Percentiles rank a stretch among this genome's conserved stretches.
These are phyloP conservation scores for Epinephelus coioides DNA, from an alignment of 2,797 vertebrate genomes.

Conservation along the genomic window DNA sequence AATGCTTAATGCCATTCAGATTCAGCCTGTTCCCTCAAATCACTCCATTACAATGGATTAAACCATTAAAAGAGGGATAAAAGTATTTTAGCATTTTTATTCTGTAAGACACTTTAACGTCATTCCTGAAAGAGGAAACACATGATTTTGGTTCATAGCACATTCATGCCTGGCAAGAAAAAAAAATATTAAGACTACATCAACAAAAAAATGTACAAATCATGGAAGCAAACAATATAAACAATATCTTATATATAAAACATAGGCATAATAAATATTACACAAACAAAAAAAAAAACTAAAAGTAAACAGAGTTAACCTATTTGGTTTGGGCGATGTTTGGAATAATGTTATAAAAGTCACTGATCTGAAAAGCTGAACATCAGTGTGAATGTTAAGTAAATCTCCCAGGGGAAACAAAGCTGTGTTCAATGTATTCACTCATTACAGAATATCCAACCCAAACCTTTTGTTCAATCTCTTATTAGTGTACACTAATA, in stretches of 20 bases:
- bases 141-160: constrained; percentile 85
- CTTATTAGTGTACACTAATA: constrained; percentile 1
- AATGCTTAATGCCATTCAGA: constrained; percentile 31
- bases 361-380: constrained; percentile 57
- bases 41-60: constrained; percentile 70
- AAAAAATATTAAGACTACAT: constrained; percentile 81
- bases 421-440: constrained; percentile 43
- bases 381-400: constrained; percentile 49
- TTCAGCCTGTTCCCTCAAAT: constrained; percentile 24
- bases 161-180: constrained; percentile 75
- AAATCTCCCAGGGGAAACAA: constrained; percentile 49
- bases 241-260: constrained; percentile 87
- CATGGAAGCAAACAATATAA: constrained; percentile 83
- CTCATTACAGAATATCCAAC: constrained; percentile 49
- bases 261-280: constrained; percentile 89
- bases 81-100: constrained; percentile 75
- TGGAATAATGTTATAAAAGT: constrained; percentile 44
- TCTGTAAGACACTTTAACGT: constrained; percentile 83
- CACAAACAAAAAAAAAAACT: constrained; percentile 73
- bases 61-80: constrained; percentile 67
- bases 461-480: constrained; percentile 56
- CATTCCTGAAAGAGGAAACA: constrained; percentile 79
- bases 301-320: constrained; percentile 82
- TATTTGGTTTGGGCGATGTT: constrained; percentile 79
- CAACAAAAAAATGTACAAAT: constrained; percentile 75